Evolutionary conservation across 1,140 invertebrate species (phyloP), one percentile per base, ranked within the genome.

Genomic region (Papilio glaucus): DNA sequence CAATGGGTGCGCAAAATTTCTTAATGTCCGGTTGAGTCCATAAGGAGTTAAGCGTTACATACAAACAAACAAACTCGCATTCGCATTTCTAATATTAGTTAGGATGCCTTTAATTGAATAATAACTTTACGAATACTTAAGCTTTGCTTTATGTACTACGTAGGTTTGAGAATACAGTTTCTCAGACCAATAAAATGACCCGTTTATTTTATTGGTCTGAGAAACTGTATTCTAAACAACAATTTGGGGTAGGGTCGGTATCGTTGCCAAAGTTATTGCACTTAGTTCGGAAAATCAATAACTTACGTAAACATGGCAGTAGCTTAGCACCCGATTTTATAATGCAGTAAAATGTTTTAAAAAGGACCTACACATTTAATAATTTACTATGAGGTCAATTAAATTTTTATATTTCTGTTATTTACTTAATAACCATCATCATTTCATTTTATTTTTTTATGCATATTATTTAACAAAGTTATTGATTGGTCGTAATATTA

Each of bases 251-350:
- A 57, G 49, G 21, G 49, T 57, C 49, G 49, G 49, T 26, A 18
- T 57, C 29, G 6, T 18, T 57, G 49, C 49, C 49, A 57, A 57
- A 13, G 21, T 53, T 24, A 45, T 45, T 57, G 49, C 49, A 24
- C 21, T 57, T 2, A 5, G 21, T 24, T 57, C 21, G 49, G 21
- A 57, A 24, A 57, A 57, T 57, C 45, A 53, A 53, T 53, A 53
- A 53, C 18, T 53, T 53, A 53, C 45, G 18, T 53, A 53, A 53
- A 24, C 42, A 33, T 33, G 29, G 29, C 15, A 7, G 15, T 45
- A 6, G 15, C 45, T 53, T 21, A 49, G 18, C n/a, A n/a, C n/a
- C 18, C 45, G 10, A 18, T 45, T 15, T 15, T 57, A 1, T 57
- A 57, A 57, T 26, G 49, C 49, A 57, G 49, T 57, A 57, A 24